Base-by-base conservation (phyloP, 2,888 invertebrate species). In the Zhengitettix transpicula region DNA sequence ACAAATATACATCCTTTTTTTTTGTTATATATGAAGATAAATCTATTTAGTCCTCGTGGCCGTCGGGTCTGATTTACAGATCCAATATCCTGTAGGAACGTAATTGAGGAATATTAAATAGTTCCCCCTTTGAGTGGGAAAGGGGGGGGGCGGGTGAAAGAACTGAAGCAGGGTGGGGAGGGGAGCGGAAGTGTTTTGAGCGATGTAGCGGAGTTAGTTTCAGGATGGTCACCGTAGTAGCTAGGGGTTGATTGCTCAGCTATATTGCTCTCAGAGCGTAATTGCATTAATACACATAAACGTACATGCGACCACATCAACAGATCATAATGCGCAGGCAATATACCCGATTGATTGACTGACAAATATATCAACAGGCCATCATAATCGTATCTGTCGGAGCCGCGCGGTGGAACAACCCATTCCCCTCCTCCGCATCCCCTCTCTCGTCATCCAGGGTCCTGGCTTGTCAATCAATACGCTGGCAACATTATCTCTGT, bases 261-360 rank as follows among this genome's bases (percentile, higher is more conserved):
- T 57, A 57, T 57, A 44, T 47, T 55, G 55, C 55, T 28, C 40
- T 55, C 55, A 47, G 28, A 28, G 54, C 58, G 44, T 60, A 61
- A 60, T 60, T 62, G 62, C 58, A 58, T 60, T 60, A 62, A 62
- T 60, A 60, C 58, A 60, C 62, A 60, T 58, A 62, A 60, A 59
- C 62, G 58, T 55, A 55, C 51, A 60, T 16, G 57, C 16, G 57
- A 56, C 41, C 58, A 55, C 60, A 61, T 61, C 61, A 63, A 58
- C 61, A 61, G 61, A 52, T 59, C 60, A 61, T 60, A 63, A 61
- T 62, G 56, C 51, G 55, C 58, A 17, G 47, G 40, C 61, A 62
- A 61, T 63, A 58, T 54, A 60, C 51, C 56, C 56, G 58, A 60
- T 56, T 61, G 63, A 61, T 61, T 63, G 63, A 63, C 61, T 60